These are phyloP conservation scores for Chrysochloris asiatica DNA, from an alignment of 2,113 vertebrate species.

Conservation along the genomic window DNA sequence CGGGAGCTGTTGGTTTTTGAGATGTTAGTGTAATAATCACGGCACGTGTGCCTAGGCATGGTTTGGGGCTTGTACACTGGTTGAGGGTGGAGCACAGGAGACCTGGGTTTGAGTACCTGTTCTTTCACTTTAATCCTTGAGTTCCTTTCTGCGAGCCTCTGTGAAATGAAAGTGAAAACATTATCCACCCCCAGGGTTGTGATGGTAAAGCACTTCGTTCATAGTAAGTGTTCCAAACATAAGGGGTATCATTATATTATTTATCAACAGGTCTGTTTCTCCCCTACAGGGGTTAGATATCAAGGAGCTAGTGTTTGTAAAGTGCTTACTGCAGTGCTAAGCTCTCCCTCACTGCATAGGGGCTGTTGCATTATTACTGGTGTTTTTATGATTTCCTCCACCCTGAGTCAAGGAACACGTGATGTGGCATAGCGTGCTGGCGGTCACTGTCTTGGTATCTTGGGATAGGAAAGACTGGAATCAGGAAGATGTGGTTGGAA, in stretches of 20 bases:
- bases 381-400: neutral
- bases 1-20: neutral
- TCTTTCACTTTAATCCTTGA: slow-evolving; percentile 45
- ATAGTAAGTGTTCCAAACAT: neutral
- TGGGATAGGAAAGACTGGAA: neutral
- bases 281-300: neutral
- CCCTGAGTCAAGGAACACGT: neutral
- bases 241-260: neutral
- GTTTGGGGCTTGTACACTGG: neutral
- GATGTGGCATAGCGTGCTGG: neutral
- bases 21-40: neutral
- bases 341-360: neutral
- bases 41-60: neutral
- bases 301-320: slow-evolving; percentile 4
- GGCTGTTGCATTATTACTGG: neutral
- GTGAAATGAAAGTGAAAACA: neutral
- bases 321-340: too few relatives aligned
- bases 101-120: neutral
- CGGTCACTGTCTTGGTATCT: neutral
- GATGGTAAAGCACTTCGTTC: neutral
- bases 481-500: neutral
- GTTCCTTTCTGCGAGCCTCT: slow-evolving; percentile 20
- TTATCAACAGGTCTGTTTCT: neutral
- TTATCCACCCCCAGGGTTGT: neutral
- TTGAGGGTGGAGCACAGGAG: neutral